Conservation (phyloP, 64 coral and sea anemone species). For the Montipora capricornis region DNA sequence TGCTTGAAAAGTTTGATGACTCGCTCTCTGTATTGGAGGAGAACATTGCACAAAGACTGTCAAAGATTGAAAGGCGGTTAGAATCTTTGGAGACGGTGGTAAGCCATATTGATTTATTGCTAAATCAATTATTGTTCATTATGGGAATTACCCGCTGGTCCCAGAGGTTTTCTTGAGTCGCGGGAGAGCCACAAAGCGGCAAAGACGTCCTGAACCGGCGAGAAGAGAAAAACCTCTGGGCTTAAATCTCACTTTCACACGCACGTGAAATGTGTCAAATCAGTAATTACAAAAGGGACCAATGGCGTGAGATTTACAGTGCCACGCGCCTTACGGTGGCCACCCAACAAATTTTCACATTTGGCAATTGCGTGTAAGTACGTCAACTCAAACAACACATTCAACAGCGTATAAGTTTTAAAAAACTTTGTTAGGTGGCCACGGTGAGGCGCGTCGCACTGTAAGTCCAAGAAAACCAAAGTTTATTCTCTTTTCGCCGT, state of each 20-base stretch:
- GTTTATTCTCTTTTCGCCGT: no score
- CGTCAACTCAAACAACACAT: no score
- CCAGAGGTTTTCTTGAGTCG: not conserved
- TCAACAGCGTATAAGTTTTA: no score
- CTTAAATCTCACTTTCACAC: not conserved
- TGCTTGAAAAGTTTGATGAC: constrained; percentile 17
- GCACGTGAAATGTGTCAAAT: not conserved
- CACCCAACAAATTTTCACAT: no score
- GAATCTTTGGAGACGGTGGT: constrained; percentile 1
- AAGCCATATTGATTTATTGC: not conserved
- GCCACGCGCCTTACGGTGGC: no score
- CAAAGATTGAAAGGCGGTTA: not conserved
- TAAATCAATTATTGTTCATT: not conserved
- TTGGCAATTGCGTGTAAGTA: no score
- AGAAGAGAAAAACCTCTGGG: not conserved
- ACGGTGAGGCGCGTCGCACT: no score
- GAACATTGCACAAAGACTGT: not conserved
- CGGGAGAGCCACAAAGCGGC: not conserved
- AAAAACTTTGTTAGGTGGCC: no score
- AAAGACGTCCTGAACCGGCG: not conserved
- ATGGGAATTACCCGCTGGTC: not conserved
- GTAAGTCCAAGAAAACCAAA: no score
- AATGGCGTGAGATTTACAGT: not conserved
- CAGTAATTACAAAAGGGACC: not conserved
- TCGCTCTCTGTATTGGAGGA: not conserved